Evolutionary conservation across 1,140 invertebrate species (phyloP).

Genomic region (Proales similis): DNA sequence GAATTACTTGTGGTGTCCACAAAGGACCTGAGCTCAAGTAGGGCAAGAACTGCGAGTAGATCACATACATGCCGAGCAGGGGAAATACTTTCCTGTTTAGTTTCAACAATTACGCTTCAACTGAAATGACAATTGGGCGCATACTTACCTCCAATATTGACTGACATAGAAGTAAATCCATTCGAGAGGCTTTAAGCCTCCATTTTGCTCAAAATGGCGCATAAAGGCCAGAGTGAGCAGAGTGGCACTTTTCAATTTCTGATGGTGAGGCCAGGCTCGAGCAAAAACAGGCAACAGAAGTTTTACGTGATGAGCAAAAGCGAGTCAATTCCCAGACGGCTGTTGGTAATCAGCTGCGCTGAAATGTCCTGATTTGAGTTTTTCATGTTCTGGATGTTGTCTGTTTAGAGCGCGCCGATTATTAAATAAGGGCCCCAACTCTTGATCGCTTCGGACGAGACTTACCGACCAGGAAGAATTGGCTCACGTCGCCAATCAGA

Average conservation of each 20-base stretch:
- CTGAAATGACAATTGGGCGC: no score
- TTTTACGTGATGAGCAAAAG: conserved; percentile 36
- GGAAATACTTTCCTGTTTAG: no score
- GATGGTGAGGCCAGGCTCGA: no score
- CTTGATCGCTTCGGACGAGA: no score
- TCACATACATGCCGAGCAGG: conserved; percentile 4
- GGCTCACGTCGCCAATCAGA: conserved; percentile 17
- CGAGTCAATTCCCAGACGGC: conserved; percentile 22
- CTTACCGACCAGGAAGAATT: conserved; percentile 26
- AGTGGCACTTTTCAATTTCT: conserved; percentile 30
- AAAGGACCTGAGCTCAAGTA: conserved; percentile 34
- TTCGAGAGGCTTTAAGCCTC: conserved; percentile 5
- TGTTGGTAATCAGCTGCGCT: conserved; percentile 35
- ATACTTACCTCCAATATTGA: conserved; percentile 32
- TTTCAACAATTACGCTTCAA: no score
- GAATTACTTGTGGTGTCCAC: conserved; percentile 10
- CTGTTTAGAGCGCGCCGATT: background rate
- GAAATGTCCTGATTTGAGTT: conserved; percentile 3
- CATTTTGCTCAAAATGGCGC: background rate
- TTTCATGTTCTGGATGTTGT: conserved; percentile 25
- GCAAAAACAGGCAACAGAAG: no score
- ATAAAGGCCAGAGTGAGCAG: conserved; percentile 8
- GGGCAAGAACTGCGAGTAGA: conserved; percentile 9
- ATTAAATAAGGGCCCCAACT: no score
- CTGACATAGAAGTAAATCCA: conserved; percentile 33